phyloP scores from a whole-genome alignment of 2,888 invertebrate species.

The Eutolmus rufibarbis region DNA sequence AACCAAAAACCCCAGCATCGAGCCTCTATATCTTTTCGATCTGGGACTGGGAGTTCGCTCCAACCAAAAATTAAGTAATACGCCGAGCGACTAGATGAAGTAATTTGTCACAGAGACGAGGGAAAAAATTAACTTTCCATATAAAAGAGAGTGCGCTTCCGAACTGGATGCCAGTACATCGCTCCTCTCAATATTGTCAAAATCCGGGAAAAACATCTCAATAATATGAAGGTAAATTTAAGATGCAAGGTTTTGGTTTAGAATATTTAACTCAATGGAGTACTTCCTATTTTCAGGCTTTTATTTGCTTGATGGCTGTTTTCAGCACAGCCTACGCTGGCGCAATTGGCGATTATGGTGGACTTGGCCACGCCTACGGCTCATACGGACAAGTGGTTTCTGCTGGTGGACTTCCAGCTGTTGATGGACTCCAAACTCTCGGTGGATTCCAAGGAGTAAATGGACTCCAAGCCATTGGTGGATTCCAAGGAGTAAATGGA shows the following conservation, averaged over 20 bases:
- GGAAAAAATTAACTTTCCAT: constrained; percentile 3
- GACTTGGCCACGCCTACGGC: neutral
- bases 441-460: neutral
- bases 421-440: neutral
- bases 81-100: neutral
- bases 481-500: neutral
- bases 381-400: neutral
- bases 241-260: neutral
- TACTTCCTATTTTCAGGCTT: neutral
- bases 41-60: neutral
- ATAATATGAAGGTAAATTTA: constrained; percentile 4
- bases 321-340: constrained; percentile 17
- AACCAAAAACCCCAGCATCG: neutral
- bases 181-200: constrained; percentile 2
- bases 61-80: neutral
- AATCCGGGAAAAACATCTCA: neutral
- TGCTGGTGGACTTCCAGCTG: neutral
- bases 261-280: neutral
- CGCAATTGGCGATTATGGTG: neutral
- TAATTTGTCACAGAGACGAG: neutral
- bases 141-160: constrained; percentile 27
- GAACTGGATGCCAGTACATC: constrained; percentile 21
- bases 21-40: neutral
- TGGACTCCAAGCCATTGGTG: neutral
- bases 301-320: constrained; percentile 9